Evolutionary conservation across 1,140 invertebrate genomes (phyloP).

Genomic region (Cryptotermes secundus): DNA sequence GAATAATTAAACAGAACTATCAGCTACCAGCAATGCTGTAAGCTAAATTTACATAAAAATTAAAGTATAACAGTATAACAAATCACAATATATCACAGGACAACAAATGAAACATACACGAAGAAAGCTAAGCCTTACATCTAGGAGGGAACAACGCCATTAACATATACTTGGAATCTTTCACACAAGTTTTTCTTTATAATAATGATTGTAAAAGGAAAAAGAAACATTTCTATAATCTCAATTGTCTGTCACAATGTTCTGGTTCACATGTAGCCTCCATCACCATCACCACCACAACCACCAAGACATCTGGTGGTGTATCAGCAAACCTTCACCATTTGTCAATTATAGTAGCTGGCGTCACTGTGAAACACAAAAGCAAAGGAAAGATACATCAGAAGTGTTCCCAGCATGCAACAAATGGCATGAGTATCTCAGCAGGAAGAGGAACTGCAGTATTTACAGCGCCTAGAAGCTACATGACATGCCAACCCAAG

Average conservation of each 20-base stretch:
- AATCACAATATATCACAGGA: slow-evolving; percentile 1
- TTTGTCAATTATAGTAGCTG: slow-evolving; percentile 9
- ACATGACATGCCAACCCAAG: neutral
- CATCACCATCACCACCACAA: neutral
- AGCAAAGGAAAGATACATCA: neutral
- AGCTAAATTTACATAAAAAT: neutral
- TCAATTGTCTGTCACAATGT: neutral
- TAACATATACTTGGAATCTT: neutral
- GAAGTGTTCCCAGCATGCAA: neutral
- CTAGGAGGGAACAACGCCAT: neutral
- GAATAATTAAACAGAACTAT: neutral
- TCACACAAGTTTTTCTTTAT: neutral
- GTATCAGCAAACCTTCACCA: slow-evolving; percentile 21
- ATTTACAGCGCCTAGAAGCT: neutral
- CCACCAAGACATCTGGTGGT: neutral
- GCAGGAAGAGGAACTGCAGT: neutral
- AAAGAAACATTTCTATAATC: neutral
- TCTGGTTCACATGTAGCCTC: slow-evolving; percentile 1
- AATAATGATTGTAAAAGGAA: neutral
- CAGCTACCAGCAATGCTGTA: neutral
- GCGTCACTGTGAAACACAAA: slow-evolving; percentile 24
- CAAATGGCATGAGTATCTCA: neutral
- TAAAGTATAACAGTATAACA: neutral
- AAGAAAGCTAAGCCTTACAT: neutral
- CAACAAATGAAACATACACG: neutral